phyloP scores from a whole-genome alignment of 2,113 vertebrate species.

The Dunckerocampus dactyliophorus region DNA sequence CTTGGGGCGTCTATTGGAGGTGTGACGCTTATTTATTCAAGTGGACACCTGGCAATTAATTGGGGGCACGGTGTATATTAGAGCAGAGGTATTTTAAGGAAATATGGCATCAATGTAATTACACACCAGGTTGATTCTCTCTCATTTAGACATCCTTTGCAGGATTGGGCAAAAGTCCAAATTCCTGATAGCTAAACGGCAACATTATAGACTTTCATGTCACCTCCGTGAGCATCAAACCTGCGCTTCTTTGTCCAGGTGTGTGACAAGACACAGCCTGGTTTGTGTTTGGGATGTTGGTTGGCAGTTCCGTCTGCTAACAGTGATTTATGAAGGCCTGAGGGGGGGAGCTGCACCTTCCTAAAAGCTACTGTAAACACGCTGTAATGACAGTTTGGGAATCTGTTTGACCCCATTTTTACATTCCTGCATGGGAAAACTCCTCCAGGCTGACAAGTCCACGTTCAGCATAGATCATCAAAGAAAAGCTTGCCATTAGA shows the following conservation, averaged over 20 bases:
- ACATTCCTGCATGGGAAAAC: constrained; percentile 25
- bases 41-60: no score
- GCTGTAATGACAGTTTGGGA: constrained; percentile 51
- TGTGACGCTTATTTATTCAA: no score
- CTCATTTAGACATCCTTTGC: constrained; percentile 19
- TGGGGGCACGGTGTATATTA: no score
- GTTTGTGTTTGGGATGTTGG: constrained; percentile 53
- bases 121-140: constrained; percentile 1
- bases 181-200: constrained; percentile 40
- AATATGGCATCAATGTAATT: no score
- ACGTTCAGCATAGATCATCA: neutral
- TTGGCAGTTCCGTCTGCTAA: constrained; percentile 63
- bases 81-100: no score
- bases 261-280: constrained; percentile 57
- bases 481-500: neutral
- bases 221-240: constrained; percentile 26
- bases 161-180: constrained; percentile 30
- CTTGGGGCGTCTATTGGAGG: no score
- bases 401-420: constrained; percentile 48
- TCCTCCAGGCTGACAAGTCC: constrained; percentile 22
- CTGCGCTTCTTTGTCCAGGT: constrained; percentile 60
- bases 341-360: constrained; percentile 31
- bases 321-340: constrained; percentile 69
- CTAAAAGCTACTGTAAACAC: constrained; percentile 62
- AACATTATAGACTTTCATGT: constrained; percentile 61